phyloP scores from a whole-genome alignment of 2,113 vertebrate species.

The Bubo scandiacus region DNA sequence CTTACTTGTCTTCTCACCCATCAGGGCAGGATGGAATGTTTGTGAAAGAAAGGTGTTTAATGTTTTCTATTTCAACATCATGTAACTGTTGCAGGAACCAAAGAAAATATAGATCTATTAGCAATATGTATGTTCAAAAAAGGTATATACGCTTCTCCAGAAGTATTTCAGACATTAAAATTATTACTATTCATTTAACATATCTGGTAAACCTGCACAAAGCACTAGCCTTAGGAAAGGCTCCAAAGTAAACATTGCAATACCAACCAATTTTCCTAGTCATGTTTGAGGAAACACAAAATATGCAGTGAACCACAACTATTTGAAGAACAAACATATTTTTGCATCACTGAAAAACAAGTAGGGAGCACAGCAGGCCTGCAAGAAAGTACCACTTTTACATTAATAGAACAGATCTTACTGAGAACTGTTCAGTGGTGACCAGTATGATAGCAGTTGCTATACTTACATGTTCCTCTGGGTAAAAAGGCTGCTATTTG shows the following conservation, averaged over 20 bases:
- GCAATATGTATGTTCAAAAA: neutral
- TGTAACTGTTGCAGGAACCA: neutral
- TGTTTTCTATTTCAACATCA: neutral
- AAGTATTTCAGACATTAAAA: neutral
- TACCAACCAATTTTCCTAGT: neutral
- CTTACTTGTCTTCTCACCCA: neutral
- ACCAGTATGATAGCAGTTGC: neutral
- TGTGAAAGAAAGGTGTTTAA: neutral
- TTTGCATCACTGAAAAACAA: conserved; percentile 4
- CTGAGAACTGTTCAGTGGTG: neutral
- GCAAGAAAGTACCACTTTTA: neutral
- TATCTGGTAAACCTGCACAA: neutral
- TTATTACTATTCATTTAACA: neutral
- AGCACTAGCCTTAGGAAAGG: neutral
- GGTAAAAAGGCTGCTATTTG: conserved; percentile 98
- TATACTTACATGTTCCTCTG: conserved; percentile 97
- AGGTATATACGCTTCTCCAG: neutral
- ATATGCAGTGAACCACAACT: neutral
- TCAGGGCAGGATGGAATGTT: neutral
- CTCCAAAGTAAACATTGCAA: neutral
- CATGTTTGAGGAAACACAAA: neutral
- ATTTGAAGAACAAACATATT: neutral
- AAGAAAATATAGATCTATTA: neutral
- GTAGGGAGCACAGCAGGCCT: neutral
- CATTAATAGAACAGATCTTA: neutral